A percentile compares a stretch with the other conserved stretches of the same genome.
Evolutionary conservation across 1,140 invertebrate genomes (phyloP).

Genomic region (Drosophila repletoides): DNA sequence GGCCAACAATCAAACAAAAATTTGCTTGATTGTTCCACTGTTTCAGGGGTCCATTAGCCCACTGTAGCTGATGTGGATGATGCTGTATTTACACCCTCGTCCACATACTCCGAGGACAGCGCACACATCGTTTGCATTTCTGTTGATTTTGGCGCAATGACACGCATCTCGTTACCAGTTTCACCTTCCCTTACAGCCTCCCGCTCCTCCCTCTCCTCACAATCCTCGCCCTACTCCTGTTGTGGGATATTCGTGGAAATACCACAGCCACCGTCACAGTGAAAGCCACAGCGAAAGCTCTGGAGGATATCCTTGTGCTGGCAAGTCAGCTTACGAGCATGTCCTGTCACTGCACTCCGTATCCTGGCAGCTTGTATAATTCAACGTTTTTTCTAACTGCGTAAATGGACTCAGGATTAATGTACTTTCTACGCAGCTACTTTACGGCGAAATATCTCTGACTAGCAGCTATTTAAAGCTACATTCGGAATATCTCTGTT

Average conservation of each 20-base stretch:
- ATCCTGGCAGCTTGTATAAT: constrained; percentile 1
- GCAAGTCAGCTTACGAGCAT: constrained; percentile 31
- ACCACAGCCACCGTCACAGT: neutral
- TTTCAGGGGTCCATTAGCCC: too few species aligned
- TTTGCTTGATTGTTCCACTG: too few species aligned
- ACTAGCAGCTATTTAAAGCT: too few species aligned
- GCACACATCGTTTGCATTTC: constrained; percentile 76
- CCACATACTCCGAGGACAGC: constrained; percentile 28
- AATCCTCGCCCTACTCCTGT: neutral
- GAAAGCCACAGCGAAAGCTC: constrained; percentile 14
- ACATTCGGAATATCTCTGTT: neutral
- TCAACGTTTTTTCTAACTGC: neutral
- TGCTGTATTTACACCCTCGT: neutral
- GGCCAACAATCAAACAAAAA: neutral
- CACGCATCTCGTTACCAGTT: constrained; percentile 66
- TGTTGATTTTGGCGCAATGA: constrained; percentile 77
- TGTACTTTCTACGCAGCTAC: neutral
- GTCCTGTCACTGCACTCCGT: constrained; percentile 8
- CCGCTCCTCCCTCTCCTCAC: neutral
- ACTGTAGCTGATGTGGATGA: too few species aligned
- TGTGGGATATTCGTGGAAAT: constrained; percentile 10
- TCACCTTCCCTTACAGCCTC: neutral
- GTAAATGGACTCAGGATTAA: neutral
- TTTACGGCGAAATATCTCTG: too few species aligned
- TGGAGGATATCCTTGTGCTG: constrained; percentile 7